A percentile compares a stretch with the other conserved stretches of the same genome.
Conservation (phyloP, 2,888 invertebrate species). For the Standfussiana lucernea region DNA sequence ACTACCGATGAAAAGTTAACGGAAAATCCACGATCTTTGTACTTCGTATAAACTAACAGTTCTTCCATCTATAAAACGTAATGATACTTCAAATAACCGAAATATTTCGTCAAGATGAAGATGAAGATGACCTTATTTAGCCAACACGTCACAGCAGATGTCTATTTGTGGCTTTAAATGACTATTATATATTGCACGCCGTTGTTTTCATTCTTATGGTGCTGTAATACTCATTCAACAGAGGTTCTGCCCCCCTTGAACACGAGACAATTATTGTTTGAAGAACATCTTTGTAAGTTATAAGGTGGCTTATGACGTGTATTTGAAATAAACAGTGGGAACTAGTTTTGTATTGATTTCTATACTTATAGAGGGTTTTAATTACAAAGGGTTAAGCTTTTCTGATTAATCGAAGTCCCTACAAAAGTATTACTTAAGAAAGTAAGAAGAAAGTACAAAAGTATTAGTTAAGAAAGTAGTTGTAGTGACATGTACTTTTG, state of each 20-base stretch:
- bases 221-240: constrained; percentile 30
- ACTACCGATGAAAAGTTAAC: background rate
- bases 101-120: constrained; percentile 38
- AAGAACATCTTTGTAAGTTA: constrained; percentile 24
- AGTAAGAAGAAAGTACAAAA: background rate
- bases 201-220: constrained; percentile 40
- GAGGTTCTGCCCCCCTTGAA: constrained; percentile 35
- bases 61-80: background rate
- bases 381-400: background rate
- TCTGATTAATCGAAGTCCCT: constrained; percentile 1
- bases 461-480: background rate
- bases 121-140: constrained; percentile 55
- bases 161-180: constrained; percentile 43
- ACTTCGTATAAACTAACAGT: background rate
- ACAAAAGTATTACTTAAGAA: background rate
- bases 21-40: background rate
- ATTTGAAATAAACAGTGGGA: constrained; percentile 27
- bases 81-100: no score
- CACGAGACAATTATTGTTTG: constrained; percentile 39
- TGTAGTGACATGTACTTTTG: background rate
- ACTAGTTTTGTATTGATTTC: constrained; percentile 19
- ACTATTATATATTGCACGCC: constrained; percentile 47
- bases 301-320: constrained; percentile 32
- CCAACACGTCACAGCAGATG: constrained; percentile 66
- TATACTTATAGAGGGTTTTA: background rate